Conservation (phyloP, 2,113 vertebrate species). For the Emydura subglobosa region DNA sequence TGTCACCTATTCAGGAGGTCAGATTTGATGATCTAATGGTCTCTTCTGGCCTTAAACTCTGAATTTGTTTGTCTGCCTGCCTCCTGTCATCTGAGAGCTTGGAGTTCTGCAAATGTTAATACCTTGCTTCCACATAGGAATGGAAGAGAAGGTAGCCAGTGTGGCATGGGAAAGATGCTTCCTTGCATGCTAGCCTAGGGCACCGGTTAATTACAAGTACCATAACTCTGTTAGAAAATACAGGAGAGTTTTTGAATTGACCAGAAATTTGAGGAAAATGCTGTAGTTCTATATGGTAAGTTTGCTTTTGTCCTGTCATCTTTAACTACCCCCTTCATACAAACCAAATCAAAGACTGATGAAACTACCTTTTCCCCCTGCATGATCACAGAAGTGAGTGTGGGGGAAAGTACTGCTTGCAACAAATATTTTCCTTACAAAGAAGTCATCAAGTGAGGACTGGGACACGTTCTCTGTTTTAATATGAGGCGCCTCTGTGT, state of each 20-base stretch:
- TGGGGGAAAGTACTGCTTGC: neutral
- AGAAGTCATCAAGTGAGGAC: neutral
- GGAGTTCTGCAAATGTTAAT: neutral
- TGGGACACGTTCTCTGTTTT: neutral
- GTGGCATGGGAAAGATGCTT: neutral
- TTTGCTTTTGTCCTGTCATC: conserved; percentile 51
- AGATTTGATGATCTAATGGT: fast-evolving
- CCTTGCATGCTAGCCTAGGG: neutral
- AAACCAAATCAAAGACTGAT: conserved; percentile 31
- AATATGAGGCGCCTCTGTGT: neutral
- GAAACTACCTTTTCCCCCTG: conserved; percentile 42
- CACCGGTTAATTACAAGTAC: neutral
- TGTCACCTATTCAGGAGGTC: neutral
- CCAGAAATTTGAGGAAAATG: conserved; percentile 2
- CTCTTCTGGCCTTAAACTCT: neutral
- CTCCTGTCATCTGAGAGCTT: fast-evolving
- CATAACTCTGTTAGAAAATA: neutral
- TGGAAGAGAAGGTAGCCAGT: neutral
- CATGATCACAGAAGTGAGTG: conserved; percentile 45
- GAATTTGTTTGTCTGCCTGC: neutral
- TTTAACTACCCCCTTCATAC: conserved; percentile 54
- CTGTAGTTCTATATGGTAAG: conserved; percentile 43
- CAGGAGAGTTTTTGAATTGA: neutral
- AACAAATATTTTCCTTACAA: neutral
- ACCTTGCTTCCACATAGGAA: neutral